Conservation (phyloP, 2,797 vertebrate genomes). For the Potorous gilbertii region DNA sequence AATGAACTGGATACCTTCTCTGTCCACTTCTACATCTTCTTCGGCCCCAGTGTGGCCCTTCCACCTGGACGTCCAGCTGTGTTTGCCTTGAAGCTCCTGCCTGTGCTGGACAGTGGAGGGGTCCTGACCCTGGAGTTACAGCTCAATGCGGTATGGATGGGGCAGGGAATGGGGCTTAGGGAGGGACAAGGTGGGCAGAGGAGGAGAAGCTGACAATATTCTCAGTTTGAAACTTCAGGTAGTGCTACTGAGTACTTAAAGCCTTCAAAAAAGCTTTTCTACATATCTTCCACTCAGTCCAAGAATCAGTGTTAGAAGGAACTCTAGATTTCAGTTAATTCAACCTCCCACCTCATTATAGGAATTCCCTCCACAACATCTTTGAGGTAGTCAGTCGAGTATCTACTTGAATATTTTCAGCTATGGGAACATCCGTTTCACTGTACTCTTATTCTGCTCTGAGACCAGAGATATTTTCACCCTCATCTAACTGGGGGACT, state of each 20-base stretch:
- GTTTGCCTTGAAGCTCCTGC: slow-evolving; percentile 96
- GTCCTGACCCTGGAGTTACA: slow-evolving; percentile 97
- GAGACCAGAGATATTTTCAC: background rate
- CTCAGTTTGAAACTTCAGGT: background rate
- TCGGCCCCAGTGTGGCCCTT: slow-evolving; percentile 95
- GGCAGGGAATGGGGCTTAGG: background rate
- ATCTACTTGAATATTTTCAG: background rate
- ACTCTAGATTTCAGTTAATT: background rate
- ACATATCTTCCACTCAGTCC: background rate
- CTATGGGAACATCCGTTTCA: slow-evolving; percentile 8
- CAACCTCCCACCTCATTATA: background rate
- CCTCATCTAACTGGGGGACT: background rate
- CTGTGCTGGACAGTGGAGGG: slow-evolving; percentile 96
- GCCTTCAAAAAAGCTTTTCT: background rate
- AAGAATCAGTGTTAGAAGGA: background rate
- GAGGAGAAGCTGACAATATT: fast-evolving
- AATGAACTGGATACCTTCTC: slow-evolving; percentile 99
- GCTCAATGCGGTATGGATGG: slow-evolving; percentile 90
- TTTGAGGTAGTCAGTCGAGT: background rate
- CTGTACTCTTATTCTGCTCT: background rate
- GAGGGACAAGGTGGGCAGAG: fast-evolving
- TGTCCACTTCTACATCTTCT: slow-evolving; percentile 99
- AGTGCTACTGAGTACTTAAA: background rate
- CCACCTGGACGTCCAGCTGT: slow-evolving; percentile 93
- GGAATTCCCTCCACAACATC: background rate